Conservation (phyloP, 2,113 vertebrate genomes). For the Etheostoma cragini region DNA sequence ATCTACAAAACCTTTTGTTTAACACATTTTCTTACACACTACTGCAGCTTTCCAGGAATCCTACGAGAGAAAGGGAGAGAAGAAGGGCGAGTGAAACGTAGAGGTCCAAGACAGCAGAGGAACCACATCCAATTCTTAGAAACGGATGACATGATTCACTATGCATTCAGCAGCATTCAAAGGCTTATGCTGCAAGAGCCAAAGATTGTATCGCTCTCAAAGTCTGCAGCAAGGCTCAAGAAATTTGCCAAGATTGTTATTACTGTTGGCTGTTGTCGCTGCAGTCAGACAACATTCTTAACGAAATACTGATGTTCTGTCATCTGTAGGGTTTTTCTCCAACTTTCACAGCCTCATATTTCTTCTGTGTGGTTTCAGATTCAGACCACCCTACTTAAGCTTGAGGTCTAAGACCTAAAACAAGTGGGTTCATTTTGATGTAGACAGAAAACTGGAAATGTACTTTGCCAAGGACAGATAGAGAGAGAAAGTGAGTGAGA, state of each 20-base stretch:
- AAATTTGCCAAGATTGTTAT: conserved; percentile 52
- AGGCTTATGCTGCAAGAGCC: conserved; percentile 51
- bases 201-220: conserved; percentile 44
- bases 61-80: conserved; percentile 11
- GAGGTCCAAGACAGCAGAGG: conserved; percentile 33
- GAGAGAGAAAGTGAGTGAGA: conserved; percentile 12
- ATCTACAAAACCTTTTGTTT: background rate
- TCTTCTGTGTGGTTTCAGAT: background rate
- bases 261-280: conserved; percentile 44
- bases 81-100: background rate
- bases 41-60: conserved; percentile 66
- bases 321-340: conserved; percentile 31
- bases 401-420: conserved; percentile 19
- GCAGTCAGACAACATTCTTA: conserved; percentile 35
- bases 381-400: conserved; percentile 30
- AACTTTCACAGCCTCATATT: conserved; percentile 37
- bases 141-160: conserved; percentile 74
- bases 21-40: conserved; percentile 36
- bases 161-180: conserved; percentile 45
- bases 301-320: conserved; percentile 31
- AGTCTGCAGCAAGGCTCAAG: conserved; percentile 20
- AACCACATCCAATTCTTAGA: conserved; percentile 64
- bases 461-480: background rate
- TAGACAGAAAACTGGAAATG: conserved; percentile 9
- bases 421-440: background rate